Evolutionary conservation across 2,888 invertebrate genomes (phyloP).

Genomic region (Helobdella robusta): DNA sequence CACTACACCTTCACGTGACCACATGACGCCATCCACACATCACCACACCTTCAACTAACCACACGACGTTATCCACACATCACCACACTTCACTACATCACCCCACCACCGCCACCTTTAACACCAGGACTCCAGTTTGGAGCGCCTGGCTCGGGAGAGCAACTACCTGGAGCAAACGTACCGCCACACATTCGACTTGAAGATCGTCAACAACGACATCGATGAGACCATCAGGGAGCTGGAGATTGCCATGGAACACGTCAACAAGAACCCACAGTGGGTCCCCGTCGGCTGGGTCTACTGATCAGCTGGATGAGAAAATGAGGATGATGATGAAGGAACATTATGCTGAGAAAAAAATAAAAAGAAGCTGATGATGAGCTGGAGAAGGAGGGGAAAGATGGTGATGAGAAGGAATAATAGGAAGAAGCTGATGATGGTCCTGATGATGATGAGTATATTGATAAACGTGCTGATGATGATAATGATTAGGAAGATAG

Average conservation of each 20-base stretch:
- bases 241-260: conserved; percentile 78
- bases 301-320: conserved; percentile 50
- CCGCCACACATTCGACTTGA: conserved; percentile 95
- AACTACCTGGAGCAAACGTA: conserved; percentile 90
- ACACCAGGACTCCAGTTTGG: conserved; percentile 97
- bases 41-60: too few relatives aligned
- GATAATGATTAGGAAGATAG: not conserved
- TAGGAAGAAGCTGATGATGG: not conserved
- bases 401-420: not conserved
- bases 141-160: conserved; percentile 87
- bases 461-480: not conserved
- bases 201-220: conserved; percentile 97
- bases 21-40: too few relatives aligned
- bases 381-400: not conserved
- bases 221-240: conserved; percentile 90
- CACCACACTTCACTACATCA: too few relatives aligned
- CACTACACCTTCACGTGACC: not conserved
- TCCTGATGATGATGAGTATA: not conserved
- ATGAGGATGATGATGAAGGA: not conserved
- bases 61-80: too few relatives aligned
- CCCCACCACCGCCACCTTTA: too few relatives aligned
- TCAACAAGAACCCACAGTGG: conserved; percentile 75
- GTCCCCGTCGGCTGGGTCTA: conserved; percentile 96
- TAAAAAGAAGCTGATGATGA: not conserved
- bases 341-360: too few relatives aligned